Base-by-base conservation (phyloP, 2,888 invertebrate species). In the Stramonita haemastoma region DNA sequence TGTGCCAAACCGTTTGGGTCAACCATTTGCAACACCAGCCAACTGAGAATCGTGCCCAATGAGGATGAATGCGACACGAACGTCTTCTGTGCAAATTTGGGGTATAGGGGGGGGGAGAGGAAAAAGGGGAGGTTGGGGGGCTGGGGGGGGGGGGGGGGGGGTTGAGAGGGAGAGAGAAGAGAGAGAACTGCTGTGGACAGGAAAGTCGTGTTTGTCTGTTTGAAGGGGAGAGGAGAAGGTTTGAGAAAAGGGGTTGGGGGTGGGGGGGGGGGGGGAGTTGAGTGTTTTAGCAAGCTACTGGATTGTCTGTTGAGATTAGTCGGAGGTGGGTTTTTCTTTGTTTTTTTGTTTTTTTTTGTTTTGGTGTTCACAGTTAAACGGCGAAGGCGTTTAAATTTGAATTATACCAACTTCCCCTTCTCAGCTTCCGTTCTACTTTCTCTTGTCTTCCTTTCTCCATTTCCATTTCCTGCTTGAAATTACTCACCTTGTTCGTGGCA, bases 21-120 rank as follows among this genome's bases (percentile, higher is more conserved):
- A 73, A 73, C 26, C 73, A n/a, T 8, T 73, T 22, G n/a, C 73
- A 73, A 73, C 73, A 73, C 73, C 26, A 73, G 26, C 73, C 73
- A 73, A 73, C 73, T 73, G 73, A 26, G 73, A 73, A 73, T n/a
- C 73, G 73, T 73, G 73, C 73, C n/a, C 26, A 73, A 73, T n/a
- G n/a, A n/a, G 73, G 26, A 66, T 22, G 66, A 66, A 66, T 22
- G 26, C 19, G 46, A 46, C 46, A 46, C 46, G 46, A 46, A 2
- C 46, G 46, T 46, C 46, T 46, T 46, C 46, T 46, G 46, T 46
- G 46, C 46, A 56, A 85, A 85, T 19, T 15, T 32, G 29, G 56
- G 46, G 86, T 46, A n/a, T 26, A 70, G 36, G 84, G 19, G 86
- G 13, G 36, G 29, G 56, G 36, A 29, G 19, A 11, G 46, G 8